Conservation (phyloP, 2,797 vertebrate genomes). For the Petrocephalus sullivani region DNA sequence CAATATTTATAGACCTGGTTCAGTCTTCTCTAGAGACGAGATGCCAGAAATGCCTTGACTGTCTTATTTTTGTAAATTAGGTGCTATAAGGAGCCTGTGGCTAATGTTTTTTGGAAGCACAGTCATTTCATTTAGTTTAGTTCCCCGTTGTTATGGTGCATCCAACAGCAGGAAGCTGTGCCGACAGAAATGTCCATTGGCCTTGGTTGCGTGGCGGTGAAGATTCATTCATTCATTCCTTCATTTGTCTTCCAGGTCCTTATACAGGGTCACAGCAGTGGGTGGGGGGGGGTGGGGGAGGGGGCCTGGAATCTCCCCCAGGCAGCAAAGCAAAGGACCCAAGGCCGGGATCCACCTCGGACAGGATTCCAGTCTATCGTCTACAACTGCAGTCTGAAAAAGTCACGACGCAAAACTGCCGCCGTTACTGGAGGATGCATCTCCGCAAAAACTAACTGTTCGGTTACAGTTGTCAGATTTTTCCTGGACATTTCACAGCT, state of each 20-base stretch:
- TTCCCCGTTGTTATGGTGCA: background rate
- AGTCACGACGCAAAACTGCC: background rate
- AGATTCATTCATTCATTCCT: background rate
- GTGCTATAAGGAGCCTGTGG: background rate
- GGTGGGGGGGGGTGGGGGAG: too few relatives aligned
- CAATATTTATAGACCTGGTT: conserved; percentile 40
- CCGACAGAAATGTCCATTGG: background rate
- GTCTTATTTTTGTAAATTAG: background rate
- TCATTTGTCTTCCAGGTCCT: background rate
- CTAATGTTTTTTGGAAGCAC: background rate
- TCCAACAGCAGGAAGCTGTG: background rate
- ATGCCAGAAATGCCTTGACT: background rate
- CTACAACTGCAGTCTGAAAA: background rate
- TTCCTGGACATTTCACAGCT: conserved; percentile 10
- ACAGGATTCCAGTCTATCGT: background rate
- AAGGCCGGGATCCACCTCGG: background rate
- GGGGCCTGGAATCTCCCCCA: background rate
- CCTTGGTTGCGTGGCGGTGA: background rate
- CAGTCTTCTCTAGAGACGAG: background rate
- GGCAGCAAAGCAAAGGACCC: background rate
- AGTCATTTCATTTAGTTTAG: background rate
- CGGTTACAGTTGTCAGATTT: background rate
- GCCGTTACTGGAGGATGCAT: background rate
- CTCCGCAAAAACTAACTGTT: conserved; percentile 3
- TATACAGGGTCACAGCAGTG: background rate